Base-by-base conservation (phyloP, 2,113 vertebrate genomes). In the Synchiropus splendidus region DNA sequence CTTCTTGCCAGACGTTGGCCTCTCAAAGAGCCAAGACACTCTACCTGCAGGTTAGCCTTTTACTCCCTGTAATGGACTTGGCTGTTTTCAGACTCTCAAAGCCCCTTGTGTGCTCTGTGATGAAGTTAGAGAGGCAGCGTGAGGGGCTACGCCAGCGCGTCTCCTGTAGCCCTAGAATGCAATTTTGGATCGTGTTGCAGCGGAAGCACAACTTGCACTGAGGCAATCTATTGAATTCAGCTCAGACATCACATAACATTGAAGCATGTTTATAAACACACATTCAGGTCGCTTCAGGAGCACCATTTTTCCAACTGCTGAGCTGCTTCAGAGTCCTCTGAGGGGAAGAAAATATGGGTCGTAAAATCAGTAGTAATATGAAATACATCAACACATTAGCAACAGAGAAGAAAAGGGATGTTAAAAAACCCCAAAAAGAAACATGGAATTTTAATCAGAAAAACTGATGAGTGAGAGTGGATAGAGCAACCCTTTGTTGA, bases 181-280 rank as follows among this genome's bases (percentile, higher is more conserved):
- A 78, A 78, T 81, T 72, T 75, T 46, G 42, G 68, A 79, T 81
- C 74, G 21, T 61, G 18, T 83, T 81, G 75, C 77, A 82, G 55
- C 61, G 70, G 70, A 81, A 77, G 76, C 72, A 42, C 43, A 59
- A 60, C 74, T 75, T 68, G 71, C 72, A 75, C 68, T 70, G 65
- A 49, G 68, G 42, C 60, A 79, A 79, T 81, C 74, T 83, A 83
- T 81, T 30, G 71, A 70, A 83, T 79, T 81, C 72, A 64, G 70
- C 69, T 80, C 75, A 76, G 70, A 75, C 68, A 68, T 80, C 80
- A 74, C 76, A 78, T 75, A 81, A 81, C 75, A 83, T 81, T 83
- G 74, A 79, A 74, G 55, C 72, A 78, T 83, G 72, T 79, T 78
- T 70, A 77, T 79, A 77, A 81, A 83, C 74, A 83, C 72, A 67